These are phyloP conservation scores for Suricata suricatta DNA, from an alignment of 2,113 vertebrate species.

Conservation along the genomic window DNA sequence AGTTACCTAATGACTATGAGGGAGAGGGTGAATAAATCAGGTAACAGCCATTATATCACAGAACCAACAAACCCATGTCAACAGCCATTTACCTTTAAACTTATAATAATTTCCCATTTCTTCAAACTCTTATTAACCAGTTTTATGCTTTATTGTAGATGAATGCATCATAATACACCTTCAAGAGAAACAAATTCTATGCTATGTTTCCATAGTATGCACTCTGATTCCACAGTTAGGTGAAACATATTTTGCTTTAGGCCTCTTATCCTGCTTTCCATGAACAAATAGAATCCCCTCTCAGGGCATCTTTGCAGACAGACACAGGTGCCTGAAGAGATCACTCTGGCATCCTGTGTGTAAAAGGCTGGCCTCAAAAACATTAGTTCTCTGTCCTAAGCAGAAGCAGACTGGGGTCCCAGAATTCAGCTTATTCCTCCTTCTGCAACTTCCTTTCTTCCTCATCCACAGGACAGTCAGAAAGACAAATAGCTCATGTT, in stretches of 20 bases:
- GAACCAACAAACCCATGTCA: background rate
- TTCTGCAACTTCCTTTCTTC: background rate
- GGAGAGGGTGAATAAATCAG: background rate
- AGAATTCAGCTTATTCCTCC: background rate
- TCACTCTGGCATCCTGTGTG: background rate
- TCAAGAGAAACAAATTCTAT: background rate
- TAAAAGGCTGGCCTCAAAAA: background rate
- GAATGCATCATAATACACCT: background rate
- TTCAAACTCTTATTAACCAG: background rate
- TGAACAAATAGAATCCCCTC: background rate
- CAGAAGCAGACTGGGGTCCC: background rate
- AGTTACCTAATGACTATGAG: background rate
- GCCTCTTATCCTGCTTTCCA: background rate
- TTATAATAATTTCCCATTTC: background rate
- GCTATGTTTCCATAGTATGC: background rate
- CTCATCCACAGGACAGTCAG: background rate
- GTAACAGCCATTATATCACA: background rate
- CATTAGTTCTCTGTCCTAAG: background rate
- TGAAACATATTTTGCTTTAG: background rate
- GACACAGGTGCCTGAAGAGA: background rate
- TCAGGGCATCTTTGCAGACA: background rate
- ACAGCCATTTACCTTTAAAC: background rate
- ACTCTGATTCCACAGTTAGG: background rate
- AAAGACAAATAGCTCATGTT: background rate
- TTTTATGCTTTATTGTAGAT: background rate